Evolutionary conservation across 2,888 invertebrate species (phyloP).

Genomic region (Saturnia japonica): DNA sequence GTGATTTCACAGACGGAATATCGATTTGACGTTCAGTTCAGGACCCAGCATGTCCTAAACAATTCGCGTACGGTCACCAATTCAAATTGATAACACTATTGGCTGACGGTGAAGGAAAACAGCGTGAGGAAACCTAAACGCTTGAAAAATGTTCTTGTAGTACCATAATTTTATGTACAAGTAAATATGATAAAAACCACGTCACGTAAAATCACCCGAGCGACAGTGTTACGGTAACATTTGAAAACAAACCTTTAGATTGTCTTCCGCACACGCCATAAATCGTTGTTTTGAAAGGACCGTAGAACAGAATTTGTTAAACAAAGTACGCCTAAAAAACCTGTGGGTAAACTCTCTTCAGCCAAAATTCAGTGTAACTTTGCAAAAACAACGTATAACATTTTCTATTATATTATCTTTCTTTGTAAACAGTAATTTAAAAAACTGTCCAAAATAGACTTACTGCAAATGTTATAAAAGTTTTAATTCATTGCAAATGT

Average conservation of each 20-base stretch:
- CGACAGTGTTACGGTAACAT: background rate
- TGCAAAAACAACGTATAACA: background rate
- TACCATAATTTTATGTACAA: too few relatives aligned
- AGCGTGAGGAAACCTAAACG: too few relatives aligned
- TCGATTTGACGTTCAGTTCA: too few relatives aligned
- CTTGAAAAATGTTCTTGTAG: too few relatives aligned
- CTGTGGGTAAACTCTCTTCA: background rate
- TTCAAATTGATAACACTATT: too few relatives aligned
- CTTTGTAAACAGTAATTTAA: background rate
- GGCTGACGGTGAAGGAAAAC: too few relatives aligned
- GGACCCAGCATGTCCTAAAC: too few relatives aligned
- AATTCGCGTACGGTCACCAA: too few relatives aligned
- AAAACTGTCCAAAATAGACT: background rate
- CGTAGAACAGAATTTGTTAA: background rate
- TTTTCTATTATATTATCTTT: background rate
- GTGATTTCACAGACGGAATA: too few relatives aligned
- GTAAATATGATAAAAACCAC: background rate
- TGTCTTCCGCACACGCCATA: background rate
- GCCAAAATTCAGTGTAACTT: background rate
- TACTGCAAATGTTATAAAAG: too few relatives aligned
- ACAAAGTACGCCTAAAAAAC: background rate
- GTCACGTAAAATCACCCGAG: background rate
- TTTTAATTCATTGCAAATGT: too few relatives aligned
- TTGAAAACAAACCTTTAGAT: conserved; percentile 1
- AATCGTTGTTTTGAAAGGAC: conserved; percentile 8